phyloP scores from a whole-genome alignment of 2,797 vertebrate species.

The Leucoraja ocellata region DNA sequence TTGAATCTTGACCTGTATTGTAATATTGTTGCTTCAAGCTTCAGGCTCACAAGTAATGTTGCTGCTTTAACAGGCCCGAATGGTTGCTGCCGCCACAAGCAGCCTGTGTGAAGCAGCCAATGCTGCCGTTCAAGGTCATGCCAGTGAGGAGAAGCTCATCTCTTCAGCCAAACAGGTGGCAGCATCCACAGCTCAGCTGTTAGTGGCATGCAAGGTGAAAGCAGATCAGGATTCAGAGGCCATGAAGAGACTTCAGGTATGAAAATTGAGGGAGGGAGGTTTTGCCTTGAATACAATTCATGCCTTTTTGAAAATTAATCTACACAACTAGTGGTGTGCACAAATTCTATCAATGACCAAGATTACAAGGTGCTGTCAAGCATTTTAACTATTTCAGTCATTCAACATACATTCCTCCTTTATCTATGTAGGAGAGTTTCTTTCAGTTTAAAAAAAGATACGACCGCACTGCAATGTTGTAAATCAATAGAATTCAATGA shows the following conservation, averaged over 20 bases:
- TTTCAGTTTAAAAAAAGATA: background rate
- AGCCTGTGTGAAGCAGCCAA: conserved; percentile 76
- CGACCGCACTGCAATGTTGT: background rate
- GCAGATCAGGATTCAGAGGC: conserved; percentile 80
- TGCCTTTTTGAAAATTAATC: background rate
- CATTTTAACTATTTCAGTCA: too few relatives aligned
- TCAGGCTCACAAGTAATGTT: background rate
- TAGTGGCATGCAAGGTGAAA: conserved; percentile 83
- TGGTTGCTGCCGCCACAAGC: conserved; percentile 76
- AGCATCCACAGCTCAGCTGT: conserved; percentile 72
- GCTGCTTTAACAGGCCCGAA: conserved; percentile 59
- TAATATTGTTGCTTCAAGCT: background rate
- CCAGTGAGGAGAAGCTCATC: conserved; percentile 79
- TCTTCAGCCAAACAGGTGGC: conserved; percentile 78
- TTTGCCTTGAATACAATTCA: background rate
- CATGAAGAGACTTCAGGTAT: conserved; percentile 79
- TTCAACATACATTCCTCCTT: background rate
- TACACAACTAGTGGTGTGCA: too few relatives aligned
- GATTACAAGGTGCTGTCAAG: background rate
- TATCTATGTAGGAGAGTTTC: background rate
- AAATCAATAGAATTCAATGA: background rate
- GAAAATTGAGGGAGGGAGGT: conserved; percentile 31
- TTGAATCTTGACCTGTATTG: background rate
- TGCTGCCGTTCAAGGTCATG: conserved; percentile 72
- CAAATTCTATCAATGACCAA: background rate